These are phyloP conservation scores for Mythimna impura DNA, from an alignment of 2,888 invertebrate genomes.

Conservation along the genomic window DNA sequence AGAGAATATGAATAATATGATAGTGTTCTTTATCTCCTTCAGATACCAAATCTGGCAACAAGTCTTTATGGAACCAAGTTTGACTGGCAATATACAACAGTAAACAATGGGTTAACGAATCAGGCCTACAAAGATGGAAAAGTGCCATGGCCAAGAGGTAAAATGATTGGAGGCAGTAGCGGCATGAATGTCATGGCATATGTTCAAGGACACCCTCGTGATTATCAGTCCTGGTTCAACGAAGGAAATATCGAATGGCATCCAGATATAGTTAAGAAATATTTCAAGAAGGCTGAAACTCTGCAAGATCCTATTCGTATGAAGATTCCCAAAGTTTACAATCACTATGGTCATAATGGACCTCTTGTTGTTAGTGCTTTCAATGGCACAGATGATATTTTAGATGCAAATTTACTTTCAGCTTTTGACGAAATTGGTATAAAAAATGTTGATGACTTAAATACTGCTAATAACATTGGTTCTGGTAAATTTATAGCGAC, in stretches of 20 bases:
- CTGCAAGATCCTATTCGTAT: conserved; percentile 42
- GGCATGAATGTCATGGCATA: conserved; percentile 87
- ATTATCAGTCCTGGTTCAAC: conserved; percentile 89
- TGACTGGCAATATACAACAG: conserved; percentile 59
- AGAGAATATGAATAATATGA: not conserved
- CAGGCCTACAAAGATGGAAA: conserved; percentile 51
- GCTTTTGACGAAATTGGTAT: conserved; percentile 50
- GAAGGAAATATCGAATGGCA: conserved; percentile 77
- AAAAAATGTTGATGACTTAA: conserved; percentile 44
- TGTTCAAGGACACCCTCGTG: conserved; percentile 84
- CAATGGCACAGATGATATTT: conserved; percentile 32
- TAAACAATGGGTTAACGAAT: conserved; percentile 48
- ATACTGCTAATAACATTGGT: conserved; percentile 48
- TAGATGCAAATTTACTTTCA: conserved; percentile 25
- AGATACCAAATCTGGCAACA: conserved; percentile 49
- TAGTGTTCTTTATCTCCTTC: not conserved
- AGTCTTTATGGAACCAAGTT: conserved; percentile 19
- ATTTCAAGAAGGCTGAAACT: conserved; percentile 58
- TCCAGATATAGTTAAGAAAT: conserved; percentile 46
- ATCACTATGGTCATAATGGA: conserved; percentile 56
- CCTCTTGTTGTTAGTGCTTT: conserved; percentile 45
- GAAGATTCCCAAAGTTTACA: conserved; percentile 71
- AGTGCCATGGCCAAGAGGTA: conserved; percentile 90
- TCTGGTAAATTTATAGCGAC: conserved; percentile 22
- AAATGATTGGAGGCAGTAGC: conserved; percentile 90